These are phyloP conservation scores for Chloroceryle inda DNA, from an alignment of 2,797 vertebrate species.

Conservation along the genomic window DNA sequence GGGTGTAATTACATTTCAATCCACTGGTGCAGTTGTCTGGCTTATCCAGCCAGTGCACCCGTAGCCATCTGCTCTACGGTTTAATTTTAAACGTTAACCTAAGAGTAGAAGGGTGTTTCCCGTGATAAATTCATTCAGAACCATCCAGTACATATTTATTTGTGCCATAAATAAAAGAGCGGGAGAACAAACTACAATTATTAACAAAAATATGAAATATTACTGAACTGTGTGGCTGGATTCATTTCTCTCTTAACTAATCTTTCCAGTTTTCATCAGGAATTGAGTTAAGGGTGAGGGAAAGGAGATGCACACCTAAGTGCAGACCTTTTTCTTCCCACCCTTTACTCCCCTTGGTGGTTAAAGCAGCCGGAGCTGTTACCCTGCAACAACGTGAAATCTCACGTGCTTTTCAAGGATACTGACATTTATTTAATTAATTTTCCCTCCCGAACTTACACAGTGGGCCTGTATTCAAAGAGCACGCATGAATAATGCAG, in stretches of 20 bases:
- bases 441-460: conserved; percentile 66
- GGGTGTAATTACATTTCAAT: conserved; percentile 15
- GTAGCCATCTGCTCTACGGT: conserved; percentile 30
- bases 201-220: background rate
- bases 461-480: conserved; percentile 66
- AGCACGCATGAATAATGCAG: conserved; percentile 73
- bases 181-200: background rate
- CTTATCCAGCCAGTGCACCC: conserved; percentile 11
- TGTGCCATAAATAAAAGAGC: background rate
- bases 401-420: conserved; percentile 60
- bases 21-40: background rate
- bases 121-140: background rate
- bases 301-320: background rate
- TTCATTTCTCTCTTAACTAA: background rate
- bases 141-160: background rate
- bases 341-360: background rate
- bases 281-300: background rate
- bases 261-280: background rate
- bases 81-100: conserved; percentile 56
- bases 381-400: conserved; percentile 1
- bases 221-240: background rate
- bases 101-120: conserved; percentile 32
- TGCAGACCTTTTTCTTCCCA: background rate
- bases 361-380: conserved; percentile 37
- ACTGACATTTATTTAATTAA: conserved; percentile 76